These are phyloP conservation scores for Semotilus atromaculatus DNA, from an alignment of 2,797 vertebrate species.

Conservation along the genomic window DNA sequence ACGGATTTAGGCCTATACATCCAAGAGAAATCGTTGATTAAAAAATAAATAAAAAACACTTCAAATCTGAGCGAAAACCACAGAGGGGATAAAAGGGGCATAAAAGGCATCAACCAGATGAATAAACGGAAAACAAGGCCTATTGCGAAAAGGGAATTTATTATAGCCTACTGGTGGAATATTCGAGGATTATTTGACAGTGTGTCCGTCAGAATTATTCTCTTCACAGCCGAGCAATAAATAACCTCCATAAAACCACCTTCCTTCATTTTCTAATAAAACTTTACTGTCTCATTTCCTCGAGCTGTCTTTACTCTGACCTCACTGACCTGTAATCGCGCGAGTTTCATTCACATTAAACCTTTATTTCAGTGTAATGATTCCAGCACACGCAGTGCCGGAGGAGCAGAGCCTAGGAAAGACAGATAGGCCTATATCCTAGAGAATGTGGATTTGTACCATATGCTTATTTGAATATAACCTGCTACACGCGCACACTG, in stretches of 20 bases:
- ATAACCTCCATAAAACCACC: slow-evolving; percentile 52
- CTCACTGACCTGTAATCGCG: slow-evolving; percentile 46
- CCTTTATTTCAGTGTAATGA: slow-evolving; percentile 52
- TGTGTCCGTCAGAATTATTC: neutral
- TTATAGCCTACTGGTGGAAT: neutral
- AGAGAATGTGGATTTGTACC: fast-evolving
- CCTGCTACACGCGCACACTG: too few relatives aligned
- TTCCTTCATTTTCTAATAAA: slow-evolving; percentile 57
- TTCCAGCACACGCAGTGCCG: slow-evolving; percentile 49
- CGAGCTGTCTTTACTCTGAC: slow-evolving; percentile 36
- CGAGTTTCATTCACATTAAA: slow-evolving; percentile 5
- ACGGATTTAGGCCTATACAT: neutral
- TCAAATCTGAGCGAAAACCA: neutral
- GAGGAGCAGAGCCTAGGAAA: too few relatives aligned
- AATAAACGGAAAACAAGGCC: neutral
- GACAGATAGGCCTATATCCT: too few relatives aligned
- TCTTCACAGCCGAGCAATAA: slow-evolving; percentile 51
- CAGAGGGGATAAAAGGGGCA: neutral
- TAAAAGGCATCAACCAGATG: fast-evolving
- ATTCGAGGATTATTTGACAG: neutral
- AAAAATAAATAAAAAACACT: neutral
- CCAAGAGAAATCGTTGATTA: too few relatives aligned
- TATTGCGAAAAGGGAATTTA: neutral
- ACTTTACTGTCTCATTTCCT: slow-evolving; percentile 52
- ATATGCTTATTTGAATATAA: neutral